Base-by-base conservation (phyloP, 1,140 invertebrate genomes). In the Schlechtendalia chinensis region DNA sequence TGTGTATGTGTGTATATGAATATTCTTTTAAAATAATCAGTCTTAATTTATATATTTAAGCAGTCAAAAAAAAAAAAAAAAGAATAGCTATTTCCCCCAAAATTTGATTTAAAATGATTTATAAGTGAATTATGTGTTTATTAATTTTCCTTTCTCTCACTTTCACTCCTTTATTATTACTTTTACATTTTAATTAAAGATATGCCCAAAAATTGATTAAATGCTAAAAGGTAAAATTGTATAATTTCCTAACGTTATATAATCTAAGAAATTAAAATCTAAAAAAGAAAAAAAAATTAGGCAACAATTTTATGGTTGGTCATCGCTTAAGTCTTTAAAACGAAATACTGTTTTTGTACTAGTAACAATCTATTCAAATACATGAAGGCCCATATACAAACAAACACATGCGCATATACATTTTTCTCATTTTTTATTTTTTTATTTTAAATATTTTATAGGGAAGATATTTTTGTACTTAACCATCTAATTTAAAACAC, bases 401-500 rank as follows among this genome's bases (percentile, higher is more conserved):
- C 75, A 79, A 79, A 79, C 75, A 79, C 75, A 79, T 79, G 58
- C 58, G 75, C 75, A 79, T 79, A 79, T 79, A 79, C 58, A 79
- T 47, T 47, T 50, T 77, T 50, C 17, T 63, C n/a, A 29, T 27
- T 39, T 47, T 79, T 61, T 39, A n/a, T n/a, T n/a, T n/a, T n/a
- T n/a, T 63, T 29, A 17, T 59, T n/a, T n/a, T n/a, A n/a, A 22
- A 67, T 50, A 54, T 56, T 65, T 58, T 59, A 77, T 79, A 79
- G 56, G 75, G 75, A 79, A 79, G 75, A 79, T 79, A 63, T 77
- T 77, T 77, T 79, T 79, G 75, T 61, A 79, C 75, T 79, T 79
- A 79, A 79, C 54, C 22, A 79, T 79, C 75, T 79, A 79, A 79
- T 79, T 77, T 79, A 79, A 79, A 79, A 79, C 75, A 79, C 75